Base-by-base conservation (phyloP, 2,888 invertebrate species). In the Zaprionus obscuricornis region DNA sequence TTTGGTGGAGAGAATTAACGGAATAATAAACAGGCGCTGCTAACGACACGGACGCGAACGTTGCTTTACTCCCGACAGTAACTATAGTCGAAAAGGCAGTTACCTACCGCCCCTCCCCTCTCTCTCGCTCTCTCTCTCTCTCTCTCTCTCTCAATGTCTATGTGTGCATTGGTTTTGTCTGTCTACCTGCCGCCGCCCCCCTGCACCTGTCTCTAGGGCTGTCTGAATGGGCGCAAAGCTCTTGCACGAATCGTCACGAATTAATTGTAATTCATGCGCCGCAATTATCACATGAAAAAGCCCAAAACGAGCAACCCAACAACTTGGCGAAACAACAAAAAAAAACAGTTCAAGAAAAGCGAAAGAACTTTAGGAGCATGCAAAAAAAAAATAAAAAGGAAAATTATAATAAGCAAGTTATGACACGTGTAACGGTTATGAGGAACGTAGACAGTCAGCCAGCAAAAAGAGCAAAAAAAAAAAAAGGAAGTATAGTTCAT, bases 181-280 rank as follows among this genome's bases (percentile, higher is more conserved):
- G n/a, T n/a, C n/a, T 13, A n/a, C 14, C 10, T 7, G n/a, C 10
- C 14, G 3, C 2, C 10, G 6, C 7, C 7, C 2, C 11, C 17
- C 22, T 31, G 18, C 18, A 2, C 14, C 14, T 18, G 39, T 49
- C 46, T 43, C 71, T 60, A 29, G 36, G 24, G 13, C 66, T 40
- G 43, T 43, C 58, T 66, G 37, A 66, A 72, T 56, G 68, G 67
- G 68, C 47, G 68, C 52, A 60, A 60, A 39, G 65, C 75, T 70
- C 70, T 74, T 74, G 83, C 85, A 82, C 86, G 86, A 83, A 78
- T 75, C 70, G 81, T 83, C 70, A 76, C 81, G 86, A 89, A 88
- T 89, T 88, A 88, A 89, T 88, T 88, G 89, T 88, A 87, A 88
- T 89, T 89, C 89, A 88, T 89, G 83, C 85, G 87, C 89, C 87